These are phyloP conservation scores for Peribatodes rhomboidaria DNA, from an alignment of 2,888 invertebrate species.

Conservation along the genomic window DNA sequence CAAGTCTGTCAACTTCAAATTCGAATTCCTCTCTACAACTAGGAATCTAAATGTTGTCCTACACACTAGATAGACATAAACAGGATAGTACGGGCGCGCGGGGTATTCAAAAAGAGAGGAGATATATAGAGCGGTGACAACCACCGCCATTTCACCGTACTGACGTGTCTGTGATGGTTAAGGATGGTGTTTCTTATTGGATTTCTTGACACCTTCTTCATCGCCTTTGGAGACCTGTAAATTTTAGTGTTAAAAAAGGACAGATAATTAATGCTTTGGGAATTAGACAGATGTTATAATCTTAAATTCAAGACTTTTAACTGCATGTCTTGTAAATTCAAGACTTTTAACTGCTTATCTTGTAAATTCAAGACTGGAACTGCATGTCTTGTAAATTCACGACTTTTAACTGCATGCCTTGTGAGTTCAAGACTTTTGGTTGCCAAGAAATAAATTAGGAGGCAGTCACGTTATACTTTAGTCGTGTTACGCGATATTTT, in stretches of 20 bases:
- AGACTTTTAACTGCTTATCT: too few relatives aligned
- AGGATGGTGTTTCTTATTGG: slow-evolving; percentile 91
- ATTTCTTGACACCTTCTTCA: slow-evolving; percentile 93
- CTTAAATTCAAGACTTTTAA: too few relatives aligned
- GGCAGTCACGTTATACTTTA: too few relatives aligned
- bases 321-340: too few relatives aligned
- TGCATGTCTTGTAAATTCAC: too few relatives aligned
- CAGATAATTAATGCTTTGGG: too few relatives aligned
- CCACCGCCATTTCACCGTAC: slow-evolving; percentile 79
- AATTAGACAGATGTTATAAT: too few relatives aligned
- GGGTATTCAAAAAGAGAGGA: slow-evolving; percentile 49
- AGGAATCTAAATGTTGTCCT: slow-evolving; percentile 18
- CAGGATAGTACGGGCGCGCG: slow-evolving; percentile 59
- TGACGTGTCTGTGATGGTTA: slow-evolving; percentile 86
- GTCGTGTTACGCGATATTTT: too few relatives aligned
- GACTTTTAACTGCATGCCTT: too few relatives aligned
- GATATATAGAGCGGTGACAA: slow-evolving; percentile 51
- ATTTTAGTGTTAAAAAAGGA: not conserved
- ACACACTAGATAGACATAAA: slow-evolving; percentile 35
- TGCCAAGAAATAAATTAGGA: too few relatives aligned
- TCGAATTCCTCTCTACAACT: slow-evolving; percentile 32
- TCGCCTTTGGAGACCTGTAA: slow-evolving; percentile 86
- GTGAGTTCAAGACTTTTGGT: too few relatives aligned
- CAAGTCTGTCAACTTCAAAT: slow-evolving; percentile 23
- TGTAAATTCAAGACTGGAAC: too few relatives aligned